Conservation (phyloP, 23 tunicate species). For the Ascidia mentula region DNA sequence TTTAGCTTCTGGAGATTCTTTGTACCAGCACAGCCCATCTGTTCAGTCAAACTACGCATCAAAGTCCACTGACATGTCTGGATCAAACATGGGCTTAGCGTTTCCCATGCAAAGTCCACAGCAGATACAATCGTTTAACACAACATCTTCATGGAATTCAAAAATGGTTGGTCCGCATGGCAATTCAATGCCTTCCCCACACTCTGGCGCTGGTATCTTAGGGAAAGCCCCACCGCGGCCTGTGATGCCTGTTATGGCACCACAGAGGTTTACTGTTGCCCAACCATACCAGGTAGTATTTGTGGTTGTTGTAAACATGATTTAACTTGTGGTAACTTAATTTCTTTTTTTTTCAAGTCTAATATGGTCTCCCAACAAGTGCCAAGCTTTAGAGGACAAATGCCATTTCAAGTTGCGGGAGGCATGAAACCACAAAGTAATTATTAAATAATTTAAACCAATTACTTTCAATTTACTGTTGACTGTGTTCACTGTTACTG, state of each 20-base stretch:
- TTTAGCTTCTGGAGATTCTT: constrained; percentile 12
- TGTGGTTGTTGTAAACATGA: not conserved
- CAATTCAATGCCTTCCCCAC: not conserved
- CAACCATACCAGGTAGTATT: not conserved
- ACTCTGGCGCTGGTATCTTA: constrained; percentile 5
- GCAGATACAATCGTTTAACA: not conserved
- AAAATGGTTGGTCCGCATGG: not conserved
- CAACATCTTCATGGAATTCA: not conserved
- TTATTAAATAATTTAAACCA: not conserved
- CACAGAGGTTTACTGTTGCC: not conserved
- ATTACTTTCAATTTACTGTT: too few species aligned
- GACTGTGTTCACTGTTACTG: not conserved
- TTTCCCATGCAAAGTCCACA: not conserved
- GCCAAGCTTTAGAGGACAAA: not conserved
- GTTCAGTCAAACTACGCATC: not conserved
- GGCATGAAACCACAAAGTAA: constrained; percentile 1
- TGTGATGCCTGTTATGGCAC: not conserved
- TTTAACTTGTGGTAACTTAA: not conserved
- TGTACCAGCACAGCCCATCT: constrained; percentile 9
- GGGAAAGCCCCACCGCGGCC: constrained; percentile 6
- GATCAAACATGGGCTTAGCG: not conserved
- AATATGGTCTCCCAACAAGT: not conserved
- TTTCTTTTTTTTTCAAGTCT: not conserved
- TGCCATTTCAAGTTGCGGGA: not conserved
- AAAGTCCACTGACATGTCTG: not conserved